A percentile compares a stretch with the other conserved stretches of the same genome.
phyloP scores from a whole-genome alignment of 2,888 invertebrate species.

The Limnephilus marmoratus region DNA sequence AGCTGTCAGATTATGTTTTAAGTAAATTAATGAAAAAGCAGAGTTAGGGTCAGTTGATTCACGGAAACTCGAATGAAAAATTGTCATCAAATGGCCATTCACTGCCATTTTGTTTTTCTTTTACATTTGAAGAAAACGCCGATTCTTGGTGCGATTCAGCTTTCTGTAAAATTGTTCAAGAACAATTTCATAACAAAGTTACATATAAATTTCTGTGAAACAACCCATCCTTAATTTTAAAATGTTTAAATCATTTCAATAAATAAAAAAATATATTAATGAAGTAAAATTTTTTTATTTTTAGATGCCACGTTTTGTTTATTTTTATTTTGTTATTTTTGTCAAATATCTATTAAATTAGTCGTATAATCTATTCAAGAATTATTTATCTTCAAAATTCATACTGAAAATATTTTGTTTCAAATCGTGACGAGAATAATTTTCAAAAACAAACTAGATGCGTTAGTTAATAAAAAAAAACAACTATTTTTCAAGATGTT shows the following conservation, averaged over 20 bases:
- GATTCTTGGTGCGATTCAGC: no score
- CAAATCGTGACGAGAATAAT: neutral
- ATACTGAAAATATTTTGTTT: neutral
- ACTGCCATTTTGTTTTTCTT: no score
- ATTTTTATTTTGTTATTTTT: neutral
- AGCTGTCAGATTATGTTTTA: neutral
- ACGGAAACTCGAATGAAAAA: no score
- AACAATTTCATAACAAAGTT: no score
- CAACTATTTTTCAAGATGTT: neutral
- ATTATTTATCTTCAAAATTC: neutral
- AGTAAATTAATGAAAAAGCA: neutral
- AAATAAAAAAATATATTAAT: neutral
- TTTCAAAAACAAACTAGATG: neutral
- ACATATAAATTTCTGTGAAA: no score
- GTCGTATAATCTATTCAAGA: neutral
- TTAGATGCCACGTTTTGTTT: neutral
- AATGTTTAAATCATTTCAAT: neutral
- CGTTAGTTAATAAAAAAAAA: neutral
- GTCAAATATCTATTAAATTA: neutral
- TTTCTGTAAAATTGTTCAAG: no score
- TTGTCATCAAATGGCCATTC: no score
- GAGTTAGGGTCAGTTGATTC: neutral
- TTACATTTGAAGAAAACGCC: no score
- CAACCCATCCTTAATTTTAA: neutral
- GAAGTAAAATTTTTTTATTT: neutral